Evolutionary conservation across 2,888 invertebrate genomes (phyloP).

Genomic region (Cylloceria caligata): DNA sequence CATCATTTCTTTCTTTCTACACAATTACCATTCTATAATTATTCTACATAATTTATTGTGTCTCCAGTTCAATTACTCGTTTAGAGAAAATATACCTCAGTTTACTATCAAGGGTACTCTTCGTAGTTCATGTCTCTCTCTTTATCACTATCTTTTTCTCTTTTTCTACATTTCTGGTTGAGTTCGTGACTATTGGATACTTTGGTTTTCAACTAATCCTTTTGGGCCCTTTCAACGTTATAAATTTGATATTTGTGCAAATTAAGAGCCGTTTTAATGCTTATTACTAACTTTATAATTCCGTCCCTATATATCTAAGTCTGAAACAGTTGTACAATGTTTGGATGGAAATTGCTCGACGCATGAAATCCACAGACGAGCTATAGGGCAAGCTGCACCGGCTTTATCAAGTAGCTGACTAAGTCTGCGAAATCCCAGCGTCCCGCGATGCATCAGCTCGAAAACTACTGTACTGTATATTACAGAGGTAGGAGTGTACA

Average conservation of each 20-base stretch:
- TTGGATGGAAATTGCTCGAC: not conserved
- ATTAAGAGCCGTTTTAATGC: not conserved
- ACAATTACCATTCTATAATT: not conserved
- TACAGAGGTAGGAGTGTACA: not conserved
- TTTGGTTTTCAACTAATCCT: no score
- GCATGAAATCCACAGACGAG: not conserved
- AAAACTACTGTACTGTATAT: conserved; percentile 10
- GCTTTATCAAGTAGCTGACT: conserved; percentile 5
- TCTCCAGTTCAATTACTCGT: not conserved
- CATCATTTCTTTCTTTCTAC: not conserved
- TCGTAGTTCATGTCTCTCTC: no score
- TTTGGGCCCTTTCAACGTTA: no score
- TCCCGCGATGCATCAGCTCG: not conserved
- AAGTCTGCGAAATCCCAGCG: not conserved
- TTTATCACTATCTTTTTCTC: no score
- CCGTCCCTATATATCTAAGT: not conserved
- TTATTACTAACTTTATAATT: not conserved
- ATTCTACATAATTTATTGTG: not conserved
- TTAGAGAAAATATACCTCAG: no score
- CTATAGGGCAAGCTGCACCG: not conserved
- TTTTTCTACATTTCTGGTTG: no score
- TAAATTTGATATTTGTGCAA: no score
- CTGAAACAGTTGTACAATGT: not conserved
- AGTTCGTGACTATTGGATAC: no score
- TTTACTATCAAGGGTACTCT: no score